phyloP scores from a whole-genome alignment of 1,140 invertebrate genomes.

The Monomorium pharaonis region DNA sequence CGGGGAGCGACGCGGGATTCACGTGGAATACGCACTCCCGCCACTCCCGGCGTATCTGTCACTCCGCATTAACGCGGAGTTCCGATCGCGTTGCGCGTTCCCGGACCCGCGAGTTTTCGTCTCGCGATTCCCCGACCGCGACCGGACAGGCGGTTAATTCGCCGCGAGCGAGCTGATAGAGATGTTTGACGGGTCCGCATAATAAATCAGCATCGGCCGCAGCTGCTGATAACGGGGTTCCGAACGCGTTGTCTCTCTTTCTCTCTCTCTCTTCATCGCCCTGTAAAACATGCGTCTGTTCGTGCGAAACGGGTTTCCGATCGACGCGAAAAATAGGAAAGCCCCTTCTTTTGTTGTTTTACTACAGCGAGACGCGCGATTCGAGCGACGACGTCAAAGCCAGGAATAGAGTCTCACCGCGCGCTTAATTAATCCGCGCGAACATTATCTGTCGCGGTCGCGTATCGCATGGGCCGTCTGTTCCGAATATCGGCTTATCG shows the following conservation, averaged over 20 bases:
- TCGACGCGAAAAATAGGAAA: slow-evolving; percentile 42
- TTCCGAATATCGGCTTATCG: slow-evolving; percentile 74
- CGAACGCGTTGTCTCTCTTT: neutral
- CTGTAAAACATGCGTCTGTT: slow-evolving; percentile 28
- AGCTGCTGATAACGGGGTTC: slow-evolving; percentile 35
- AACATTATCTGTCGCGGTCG: slow-evolving; percentile 74
- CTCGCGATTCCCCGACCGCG: slow-evolving; percentile 27
- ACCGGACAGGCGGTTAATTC: slow-evolving; percentile 51
- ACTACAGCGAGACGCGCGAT: neutral
- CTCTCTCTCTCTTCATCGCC: slow-evolving; percentile 4
- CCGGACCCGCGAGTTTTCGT: slow-evolving; percentile 18
- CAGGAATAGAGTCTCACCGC: slow-evolving; percentile 19
- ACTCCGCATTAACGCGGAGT: slow-evolving; percentile 44
- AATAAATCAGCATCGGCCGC: slow-evolving; percentile 65
- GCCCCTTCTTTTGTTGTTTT: neutral
- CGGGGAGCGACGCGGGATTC: slow-evolving; percentile 11
- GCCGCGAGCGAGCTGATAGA: slow-evolving; percentile 56
- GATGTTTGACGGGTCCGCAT: slow-evolving; percentile 61
- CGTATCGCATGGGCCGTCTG: slow-evolving; percentile 69
- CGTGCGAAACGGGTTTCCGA: slow-evolving; percentile 39
- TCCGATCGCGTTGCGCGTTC: slow-evolving; percentile 15
- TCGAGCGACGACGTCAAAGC: slow-evolving; percentile 24
- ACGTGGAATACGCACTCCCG: slow-evolving; percentile 33
- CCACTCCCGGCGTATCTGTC: slow-evolving; percentile 43
- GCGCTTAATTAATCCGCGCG: slow-evolving; percentile 79